Evolutionary conservation across 2,113 vertebrate genomes (phyloP).

Genomic region (Peromyscus polionotus): DNA sequence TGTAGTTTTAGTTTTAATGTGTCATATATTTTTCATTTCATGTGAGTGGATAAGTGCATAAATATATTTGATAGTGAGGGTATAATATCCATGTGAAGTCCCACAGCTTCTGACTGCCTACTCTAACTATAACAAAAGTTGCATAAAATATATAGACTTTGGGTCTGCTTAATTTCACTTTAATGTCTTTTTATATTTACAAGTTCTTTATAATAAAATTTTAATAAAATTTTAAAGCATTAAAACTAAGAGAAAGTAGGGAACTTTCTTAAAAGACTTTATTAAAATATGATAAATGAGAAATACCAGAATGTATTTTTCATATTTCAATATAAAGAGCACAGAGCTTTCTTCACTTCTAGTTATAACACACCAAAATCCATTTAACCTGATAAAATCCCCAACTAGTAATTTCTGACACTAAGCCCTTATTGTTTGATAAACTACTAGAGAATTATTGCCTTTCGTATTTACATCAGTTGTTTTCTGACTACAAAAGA

Average conservation of each 20-base stretch:
- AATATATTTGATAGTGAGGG: neutral
- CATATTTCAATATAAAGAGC: neutral
- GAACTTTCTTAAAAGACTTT: neutral
- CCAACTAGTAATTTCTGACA: neutral
- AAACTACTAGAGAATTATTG: slow-evolving; percentile 7
- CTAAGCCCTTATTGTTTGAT: neutral
- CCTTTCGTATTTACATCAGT: neutral
- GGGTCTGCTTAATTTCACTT: neutral
- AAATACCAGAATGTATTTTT: neutral
- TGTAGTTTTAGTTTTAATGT: neutral
- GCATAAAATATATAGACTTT: neutral
- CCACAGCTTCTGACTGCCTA: neutral
- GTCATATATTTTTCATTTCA: neutral
- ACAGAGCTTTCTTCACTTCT: neutral
- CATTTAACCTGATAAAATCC: slow-evolving; percentile 10
- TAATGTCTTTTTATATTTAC: neutral
- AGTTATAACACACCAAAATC: neutral
- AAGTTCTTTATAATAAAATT: neutral
- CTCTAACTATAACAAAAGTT: neutral
- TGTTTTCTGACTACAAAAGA: neutral
- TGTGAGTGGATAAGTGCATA: neutral
- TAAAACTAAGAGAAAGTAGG: neutral
- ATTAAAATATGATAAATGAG: neutral
- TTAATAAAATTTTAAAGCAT: neutral
- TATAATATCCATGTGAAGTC: neutral